Evolutionary conservation across 2,888 invertebrate species (phyloP).

Genomic region (Cantharis rustica): DNA sequence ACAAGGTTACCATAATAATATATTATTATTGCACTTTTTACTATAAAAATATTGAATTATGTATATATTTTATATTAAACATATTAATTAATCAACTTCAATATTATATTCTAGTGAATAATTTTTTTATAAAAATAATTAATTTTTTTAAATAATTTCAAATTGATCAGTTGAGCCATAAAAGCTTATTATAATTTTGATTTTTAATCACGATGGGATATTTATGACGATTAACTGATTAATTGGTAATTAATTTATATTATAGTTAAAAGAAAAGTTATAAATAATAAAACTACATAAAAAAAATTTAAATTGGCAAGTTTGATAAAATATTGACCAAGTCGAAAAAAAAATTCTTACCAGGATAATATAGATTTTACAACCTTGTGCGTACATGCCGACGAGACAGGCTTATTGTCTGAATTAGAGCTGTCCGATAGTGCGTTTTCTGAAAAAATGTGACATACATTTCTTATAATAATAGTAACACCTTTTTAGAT

Average conservation of each 20-base stretch:
- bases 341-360: neutral
- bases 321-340: neutral
- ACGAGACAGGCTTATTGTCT: neutral
- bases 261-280: neutral
- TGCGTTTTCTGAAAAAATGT: neutral
- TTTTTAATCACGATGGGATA: neutral
- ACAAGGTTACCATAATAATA: neutral
- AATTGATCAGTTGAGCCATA: neutral
- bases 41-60: neutral
- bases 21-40: slow-evolving; percentile 5
- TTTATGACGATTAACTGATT: neutral
- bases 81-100: neutral
- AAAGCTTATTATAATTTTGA: neutral
- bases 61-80: neutral
- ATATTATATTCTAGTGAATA: neutral
- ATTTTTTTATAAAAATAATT: slow-evolving; percentile 1
- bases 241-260: neutral
- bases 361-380: neutral
- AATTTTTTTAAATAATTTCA: neutral
- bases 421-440: neutral
- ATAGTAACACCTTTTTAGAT: neutral
- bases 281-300: neutral
- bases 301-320: neutral
- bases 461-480: neutral
- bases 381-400: neutral